A percentile compares a stretch with the other conserved stretches of the same genome.
Conservation (phyloP, 2,113 vertebrate genomes). For the Poeciliopsis prolifica region DNA sequence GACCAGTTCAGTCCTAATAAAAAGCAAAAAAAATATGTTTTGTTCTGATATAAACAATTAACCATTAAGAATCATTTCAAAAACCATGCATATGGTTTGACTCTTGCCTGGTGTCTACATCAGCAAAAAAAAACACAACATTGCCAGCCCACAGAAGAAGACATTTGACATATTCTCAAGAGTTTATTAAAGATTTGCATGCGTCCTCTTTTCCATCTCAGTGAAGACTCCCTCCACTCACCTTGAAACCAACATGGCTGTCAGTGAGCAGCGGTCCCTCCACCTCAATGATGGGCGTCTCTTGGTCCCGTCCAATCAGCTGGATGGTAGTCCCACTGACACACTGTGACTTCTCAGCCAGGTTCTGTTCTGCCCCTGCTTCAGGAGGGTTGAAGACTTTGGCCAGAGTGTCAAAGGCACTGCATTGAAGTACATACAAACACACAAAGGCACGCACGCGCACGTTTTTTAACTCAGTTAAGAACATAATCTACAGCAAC, state of each 20-base stretch:
- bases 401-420: constrained; percentile 98
- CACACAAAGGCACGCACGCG: constrained; percentile 3
- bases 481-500: background rate
- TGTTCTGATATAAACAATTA: no score
- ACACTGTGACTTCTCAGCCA: constrained; percentile 84
- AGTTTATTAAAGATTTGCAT: background rate
- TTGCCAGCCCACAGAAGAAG: background rate
- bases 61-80: no score
- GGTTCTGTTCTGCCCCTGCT: constrained; percentile 75
- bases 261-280: constrained; percentile 98
- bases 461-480: background rate
- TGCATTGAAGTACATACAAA: constrained; percentile 57
- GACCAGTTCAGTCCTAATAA: no score
- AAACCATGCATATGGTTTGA: no score
- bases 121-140: no score
- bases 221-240: constrained; percentile 50
- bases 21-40: no score
- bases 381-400: constrained; percentile 96
- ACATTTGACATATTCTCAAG: background rate
- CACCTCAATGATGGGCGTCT: constrained; percentile 96
- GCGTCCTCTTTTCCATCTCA: background rate
- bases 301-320: constrained; percentile 95
- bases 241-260: constrained; percentile 96
- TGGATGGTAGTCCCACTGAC: constrained; percentile 90
- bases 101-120: no score